A percentile compares a stretch with the other conserved stretches of the same genome.
Evolutionary conservation across 2,797 vertebrate genomes (phyloP).

Genomic region (Labeo calbasu): DNA sequence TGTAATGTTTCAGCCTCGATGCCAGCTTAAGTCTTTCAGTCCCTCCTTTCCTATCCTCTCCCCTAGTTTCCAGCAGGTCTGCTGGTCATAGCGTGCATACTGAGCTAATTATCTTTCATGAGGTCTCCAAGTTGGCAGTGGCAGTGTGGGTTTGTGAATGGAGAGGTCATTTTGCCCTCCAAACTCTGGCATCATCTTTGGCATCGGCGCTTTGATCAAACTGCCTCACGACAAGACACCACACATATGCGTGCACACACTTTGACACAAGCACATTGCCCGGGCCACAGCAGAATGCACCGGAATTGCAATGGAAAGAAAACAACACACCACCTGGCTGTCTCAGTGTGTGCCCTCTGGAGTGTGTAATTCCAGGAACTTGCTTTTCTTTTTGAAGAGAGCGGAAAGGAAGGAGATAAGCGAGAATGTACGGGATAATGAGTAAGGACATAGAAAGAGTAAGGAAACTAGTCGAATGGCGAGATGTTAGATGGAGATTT

Average conservation of each 20-base stretch:
- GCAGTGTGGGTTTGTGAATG: conserved; percentile 61
- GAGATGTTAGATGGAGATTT: conserved; percentile 30
- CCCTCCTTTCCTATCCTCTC: conserved; percentile 18
- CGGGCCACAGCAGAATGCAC: conserved; percentile 45
- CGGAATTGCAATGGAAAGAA: conserved; percentile 61
- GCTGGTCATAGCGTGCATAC: conserved; percentile 41
- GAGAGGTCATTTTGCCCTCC: conserved; percentile 73
- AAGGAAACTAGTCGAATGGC: conserved; percentile 13
- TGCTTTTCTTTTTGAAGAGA: conserved; percentile 45
- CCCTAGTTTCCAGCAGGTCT: conserved; percentile 37
- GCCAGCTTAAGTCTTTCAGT: conserved; percentile 20
- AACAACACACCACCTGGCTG: conserved; percentile 64
- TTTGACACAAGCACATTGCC: conserved; percentile 7
- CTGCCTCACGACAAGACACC: conserved; percentile 42
- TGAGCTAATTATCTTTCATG: conserved; percentile 50
- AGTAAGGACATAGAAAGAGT: conserved; percentile 41
- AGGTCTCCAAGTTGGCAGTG: conserved; percentile 61
- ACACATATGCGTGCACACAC: conserved; percentile 30
- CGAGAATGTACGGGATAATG: conserved; percentile 17
- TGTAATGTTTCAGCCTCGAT: conserved; percentile 21
- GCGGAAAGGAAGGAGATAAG: conserved; percentile 9
- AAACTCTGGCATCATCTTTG: conserved; percentile 68
- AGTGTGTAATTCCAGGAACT: conserved; percentile 64
- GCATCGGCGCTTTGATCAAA: conserved; percentile 66
- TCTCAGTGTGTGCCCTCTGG: conserved; percentile 59